Evolutionary conservation across 2,888 invertebrate genomes (phyloP), one percentile per base, ranked within the genome.

Genomic region (Athalia circularis): DNA sequence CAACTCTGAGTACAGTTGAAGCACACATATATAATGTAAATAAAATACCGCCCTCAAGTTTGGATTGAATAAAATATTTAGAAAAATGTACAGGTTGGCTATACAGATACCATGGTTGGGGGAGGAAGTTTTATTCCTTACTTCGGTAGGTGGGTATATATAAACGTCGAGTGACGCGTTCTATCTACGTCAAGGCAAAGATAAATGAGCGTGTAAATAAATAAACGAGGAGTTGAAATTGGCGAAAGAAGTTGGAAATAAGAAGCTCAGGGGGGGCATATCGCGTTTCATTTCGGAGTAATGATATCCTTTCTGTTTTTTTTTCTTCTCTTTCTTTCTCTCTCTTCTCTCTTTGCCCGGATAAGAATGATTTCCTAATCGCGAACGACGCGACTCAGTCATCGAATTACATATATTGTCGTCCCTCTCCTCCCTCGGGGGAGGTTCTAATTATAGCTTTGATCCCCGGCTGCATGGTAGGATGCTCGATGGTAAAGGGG

Each of bases 11-110:
- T 29, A 29, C 2, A 29, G 29, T 29, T 29, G 29, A 29, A 29
- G 29, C 29, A 29, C 29, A 29, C 29, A 29, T 29, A 29, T 29
- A 29, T 29, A 29, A 29, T 29, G 29, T 29, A 29, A 29, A 29
- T 29, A 29, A 29, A 29, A 29, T 29, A 29, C 29, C 29, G 2
- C 29, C 29, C 29, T 29, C 29, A 72, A 72, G 57, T 72, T 72
- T 59, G 47, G 45, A 72, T 72, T 8, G 57, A 72, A 72, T 72
- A 72, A 59, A 72, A 72, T 72, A 72, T 72, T 72, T 13, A 72
- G 45, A 47, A 68, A 54, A 68, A 68, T 68, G 68, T 43, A 68
- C n/a, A 72, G 9, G 72, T n/a, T 9, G 47, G 8, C 13, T 9
- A 8, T 13, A 29, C 2, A 29, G 29, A 29, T 29, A 29, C 29